Percentiles rank a stretch among this genome's conserved stretches.
Conservation (phyloP, 2,113 vertebrate species). For the Centropus bengalensis region DNA sequence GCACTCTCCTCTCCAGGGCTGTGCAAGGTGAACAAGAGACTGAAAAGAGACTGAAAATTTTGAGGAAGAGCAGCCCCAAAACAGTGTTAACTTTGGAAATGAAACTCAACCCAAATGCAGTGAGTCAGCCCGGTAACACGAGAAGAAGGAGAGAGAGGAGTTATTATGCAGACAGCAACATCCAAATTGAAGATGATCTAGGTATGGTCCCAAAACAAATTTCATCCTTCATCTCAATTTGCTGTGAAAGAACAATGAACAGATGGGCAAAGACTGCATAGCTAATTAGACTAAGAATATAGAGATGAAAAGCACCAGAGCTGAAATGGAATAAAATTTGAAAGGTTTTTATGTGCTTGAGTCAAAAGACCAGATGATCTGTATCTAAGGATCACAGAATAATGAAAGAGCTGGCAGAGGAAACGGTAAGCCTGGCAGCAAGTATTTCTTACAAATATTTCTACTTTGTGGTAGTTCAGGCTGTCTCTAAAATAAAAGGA, state of each 20-base stretch:
- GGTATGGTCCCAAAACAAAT: not conserved
- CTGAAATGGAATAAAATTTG: not conserved
- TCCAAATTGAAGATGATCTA: not conserved
- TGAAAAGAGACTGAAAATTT: not conserved
- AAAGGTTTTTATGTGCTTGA: not conserved
- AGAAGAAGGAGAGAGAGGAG: not conserved
- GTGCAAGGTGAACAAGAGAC: not conserved
- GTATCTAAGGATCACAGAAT: not conserved
- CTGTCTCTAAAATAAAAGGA: not conserved
- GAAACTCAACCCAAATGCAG: not conserved
- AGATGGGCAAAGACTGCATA: not conserved
- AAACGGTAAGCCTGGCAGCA: not conserved
- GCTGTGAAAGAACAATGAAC: accelerated
- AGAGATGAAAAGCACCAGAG: not conserved
- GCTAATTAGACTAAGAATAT: not conserved
- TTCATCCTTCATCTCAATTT: not conserved
- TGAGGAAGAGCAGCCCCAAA: not conserved
- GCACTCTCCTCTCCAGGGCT: too few species aligned
- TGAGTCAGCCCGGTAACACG: not conserved
- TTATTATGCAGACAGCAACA: not conserved
- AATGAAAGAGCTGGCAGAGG: not conserved
- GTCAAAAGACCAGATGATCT: not conserved
- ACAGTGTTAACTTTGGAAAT: not conserved
- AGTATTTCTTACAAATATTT: not conserved
- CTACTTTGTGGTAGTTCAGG: not conserved